A percentile compares a stretch with the other conserved stretches of the same genome.
Conservation (phyloP, 2,113 vertebrate genomes). For the Boulengeromyrus knoepffleri region DNA sequence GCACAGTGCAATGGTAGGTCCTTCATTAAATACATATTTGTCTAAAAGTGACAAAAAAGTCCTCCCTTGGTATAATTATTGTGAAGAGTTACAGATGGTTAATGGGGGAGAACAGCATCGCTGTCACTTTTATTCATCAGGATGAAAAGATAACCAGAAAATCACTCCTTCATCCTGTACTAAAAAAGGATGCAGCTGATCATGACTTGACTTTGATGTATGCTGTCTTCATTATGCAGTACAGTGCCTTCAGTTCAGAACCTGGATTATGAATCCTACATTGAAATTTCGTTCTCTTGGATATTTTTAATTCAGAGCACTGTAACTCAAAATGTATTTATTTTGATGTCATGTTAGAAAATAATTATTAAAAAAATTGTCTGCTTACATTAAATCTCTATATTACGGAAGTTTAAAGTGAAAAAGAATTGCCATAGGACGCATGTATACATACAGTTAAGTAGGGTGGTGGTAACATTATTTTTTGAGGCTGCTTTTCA, state of each 20-base stretch:
- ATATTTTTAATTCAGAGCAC: not conserved
- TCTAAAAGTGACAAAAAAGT: not conserved
- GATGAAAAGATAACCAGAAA: not conserved
- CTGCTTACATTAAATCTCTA: not conserved
- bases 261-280: not conserved
- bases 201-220: not conserved
- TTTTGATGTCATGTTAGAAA: not conserved
- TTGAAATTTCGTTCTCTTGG: not conserved
- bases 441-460: not conserved
- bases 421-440: not conserved
- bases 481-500: not conserved
- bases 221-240: not conserved
- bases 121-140: slow-evolving; percentile 8
- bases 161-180: not conserved
- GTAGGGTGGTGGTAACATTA: not conserved
- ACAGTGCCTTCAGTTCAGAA: not conserved
- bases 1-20: not conserved
- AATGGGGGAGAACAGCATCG: not conserved
- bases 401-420: not conserved
- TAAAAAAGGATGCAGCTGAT: not conserved
- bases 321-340: not conserved
- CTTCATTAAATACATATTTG: not conserved
- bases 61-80: not conserved
- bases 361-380: not conserved
- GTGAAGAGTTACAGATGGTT: not conserved